Percentiles rank a stretch among this genome's conserved stretches.
Conservation (phyloP, 2,113 vertebrate genomes). For the Anarhynchus alexandrinus region DNA sequence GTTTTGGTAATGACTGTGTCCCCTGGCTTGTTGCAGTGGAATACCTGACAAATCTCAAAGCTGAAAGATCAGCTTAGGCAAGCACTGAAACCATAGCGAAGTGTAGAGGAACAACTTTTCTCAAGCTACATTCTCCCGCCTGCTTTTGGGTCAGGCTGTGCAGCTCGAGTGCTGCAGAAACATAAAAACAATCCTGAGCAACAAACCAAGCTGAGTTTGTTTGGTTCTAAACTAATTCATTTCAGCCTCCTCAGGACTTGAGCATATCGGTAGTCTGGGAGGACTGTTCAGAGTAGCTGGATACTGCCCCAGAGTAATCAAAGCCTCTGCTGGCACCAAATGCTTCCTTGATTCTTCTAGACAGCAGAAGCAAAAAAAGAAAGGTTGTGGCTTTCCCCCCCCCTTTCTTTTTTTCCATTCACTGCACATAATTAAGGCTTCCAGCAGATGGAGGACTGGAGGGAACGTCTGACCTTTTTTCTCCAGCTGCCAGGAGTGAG, state of each 20-base stretch:
- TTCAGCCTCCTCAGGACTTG: neutral
- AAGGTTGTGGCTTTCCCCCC: neutral
- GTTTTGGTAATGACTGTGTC: neutral
- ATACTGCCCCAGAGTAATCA: neutral
- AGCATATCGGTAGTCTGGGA: neutral
- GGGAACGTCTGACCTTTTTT: conserved; percentile 34
- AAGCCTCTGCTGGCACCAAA: neutral
- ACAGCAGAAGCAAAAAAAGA: neutral
- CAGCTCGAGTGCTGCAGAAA: accelerated
- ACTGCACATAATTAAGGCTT: neutral
- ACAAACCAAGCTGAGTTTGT: neutral
- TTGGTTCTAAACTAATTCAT: neutral
- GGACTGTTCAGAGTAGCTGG: neutral
- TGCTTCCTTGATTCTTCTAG: neutral
- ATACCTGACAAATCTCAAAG: accelerated
- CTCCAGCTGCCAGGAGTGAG: neutral
- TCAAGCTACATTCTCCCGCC: accelerated
- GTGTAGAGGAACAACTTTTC: neutral
- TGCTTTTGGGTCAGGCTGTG: neutral
- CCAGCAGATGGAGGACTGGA: neutral
- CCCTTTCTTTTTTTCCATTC: neutral
- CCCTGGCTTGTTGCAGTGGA: neutral
- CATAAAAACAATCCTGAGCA: neutral
- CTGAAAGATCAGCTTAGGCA: neutral
- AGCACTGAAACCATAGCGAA: neutral